phyloP scores from a whole-genome alignment of 2,113 vertebrate genomes.

The Cryptoleucopteryx plumbea region DNA sequence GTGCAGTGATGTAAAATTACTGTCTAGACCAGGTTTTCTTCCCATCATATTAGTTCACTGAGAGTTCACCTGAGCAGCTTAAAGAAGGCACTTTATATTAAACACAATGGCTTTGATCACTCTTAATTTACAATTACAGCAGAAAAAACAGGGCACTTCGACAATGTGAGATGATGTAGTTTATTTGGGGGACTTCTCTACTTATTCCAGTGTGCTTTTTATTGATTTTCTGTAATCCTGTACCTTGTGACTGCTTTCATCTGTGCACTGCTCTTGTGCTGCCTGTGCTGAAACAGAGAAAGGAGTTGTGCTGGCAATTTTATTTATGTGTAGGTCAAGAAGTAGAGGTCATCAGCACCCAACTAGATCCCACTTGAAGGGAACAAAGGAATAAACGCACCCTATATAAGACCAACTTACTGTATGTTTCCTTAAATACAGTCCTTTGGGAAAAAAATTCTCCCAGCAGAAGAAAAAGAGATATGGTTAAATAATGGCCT shows the following conservation, averaged over 20 bases:
- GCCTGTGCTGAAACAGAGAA: background rate
- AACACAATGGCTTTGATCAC: background rate
- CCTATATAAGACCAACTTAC: background rate
- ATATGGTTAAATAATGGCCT: background rate
- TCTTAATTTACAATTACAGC: background rate
- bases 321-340: background rate
- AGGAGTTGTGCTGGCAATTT: background rate
- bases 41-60: background rate
- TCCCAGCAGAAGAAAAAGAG: background rate
- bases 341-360: background rate
- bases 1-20: background rate
- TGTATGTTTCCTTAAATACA: background rate
- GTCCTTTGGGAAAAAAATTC: background rate
- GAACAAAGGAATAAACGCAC: background rate
- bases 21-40: background rate
- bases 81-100: background rate
- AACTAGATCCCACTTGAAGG: background rate
- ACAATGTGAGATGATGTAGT: background rate
- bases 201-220: background rate
- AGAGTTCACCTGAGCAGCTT: background rate
- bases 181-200: background rate
- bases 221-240: background rate
- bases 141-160: background rate
- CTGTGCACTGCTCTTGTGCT: background rate
- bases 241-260: background rate